phyloP scores from a whole-genome alignment of 2,797 vertebrate genomes.

The Anas bahamensis region DNA sequence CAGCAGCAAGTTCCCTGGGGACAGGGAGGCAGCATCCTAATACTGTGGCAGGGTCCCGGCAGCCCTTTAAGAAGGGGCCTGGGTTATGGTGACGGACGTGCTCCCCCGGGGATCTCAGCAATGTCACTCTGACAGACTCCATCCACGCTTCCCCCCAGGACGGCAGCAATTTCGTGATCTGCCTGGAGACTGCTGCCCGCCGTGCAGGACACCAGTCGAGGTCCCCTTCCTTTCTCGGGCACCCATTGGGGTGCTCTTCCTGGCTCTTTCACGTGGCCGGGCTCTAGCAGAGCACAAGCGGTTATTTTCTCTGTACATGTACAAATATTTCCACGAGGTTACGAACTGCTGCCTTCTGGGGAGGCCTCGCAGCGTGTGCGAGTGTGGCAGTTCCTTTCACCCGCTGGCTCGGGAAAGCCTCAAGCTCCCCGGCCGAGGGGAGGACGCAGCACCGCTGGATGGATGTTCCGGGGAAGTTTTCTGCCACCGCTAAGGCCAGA shows the following conservation, averaged over 20 bases:
- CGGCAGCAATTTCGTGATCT: not conserved
- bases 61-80: not conserved
- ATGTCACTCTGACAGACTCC: not conserved
- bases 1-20: too few relatives aligned
- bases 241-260: not conserved
- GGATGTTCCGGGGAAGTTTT: conserved; percentile 15
- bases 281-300: conserved; percentile 34
- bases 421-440: not conserved
- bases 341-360: conserved; percentile 41
- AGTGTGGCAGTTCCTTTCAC: conserved; percentile 43
- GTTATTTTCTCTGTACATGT: conserved; percentile 36
- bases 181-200: not conserved
- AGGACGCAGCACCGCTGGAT: not conserved
- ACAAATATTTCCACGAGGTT: conserved; percentile 65
- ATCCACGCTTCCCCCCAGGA: not conserved
- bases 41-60: not conserved
- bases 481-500: conserved; percentile 15
- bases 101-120: not conserved
- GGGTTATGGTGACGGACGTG: not conserved
- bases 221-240: not conserved
- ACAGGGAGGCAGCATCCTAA: too few relatives aligned
- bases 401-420: not conserved
- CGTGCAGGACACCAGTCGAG: not conserved
- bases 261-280: conserved; percentile 35
- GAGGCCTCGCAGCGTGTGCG: not conserved